phyloP scores from a whole-genome alignment of 1,140 invertebrate genomes.

The Alviniconcha marisindica region DNA sequence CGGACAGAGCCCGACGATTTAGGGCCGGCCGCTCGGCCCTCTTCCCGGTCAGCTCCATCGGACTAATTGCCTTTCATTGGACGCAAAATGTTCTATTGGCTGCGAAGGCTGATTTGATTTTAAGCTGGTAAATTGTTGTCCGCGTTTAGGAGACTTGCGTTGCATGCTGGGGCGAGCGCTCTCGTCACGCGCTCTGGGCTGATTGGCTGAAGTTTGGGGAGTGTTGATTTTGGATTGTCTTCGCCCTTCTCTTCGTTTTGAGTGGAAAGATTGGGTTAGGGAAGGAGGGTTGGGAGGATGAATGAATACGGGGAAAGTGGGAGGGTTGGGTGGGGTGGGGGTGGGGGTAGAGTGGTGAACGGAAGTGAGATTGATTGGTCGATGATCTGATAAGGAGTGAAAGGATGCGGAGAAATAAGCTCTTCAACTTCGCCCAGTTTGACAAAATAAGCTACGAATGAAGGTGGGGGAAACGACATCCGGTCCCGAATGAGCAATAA shows the following conservation, averaged over 20 bases:
- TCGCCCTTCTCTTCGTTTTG: background rate
- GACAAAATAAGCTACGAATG: too few species aligned
- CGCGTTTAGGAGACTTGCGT: conserved; percentile 17
- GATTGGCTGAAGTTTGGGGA: background rate
- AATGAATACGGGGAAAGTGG: background rate
- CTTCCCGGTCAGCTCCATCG: background rate
- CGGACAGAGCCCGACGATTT: background rate
- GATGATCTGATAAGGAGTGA: background rate
- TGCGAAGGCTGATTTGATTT: conserved; percentile 40
- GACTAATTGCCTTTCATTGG: conserved; percentile 39
- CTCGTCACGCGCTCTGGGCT: background rate
- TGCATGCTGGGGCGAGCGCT: background rate
- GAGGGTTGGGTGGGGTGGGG: background rate
- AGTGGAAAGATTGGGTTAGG: background rate
- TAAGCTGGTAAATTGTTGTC: conserved; percentile 42
- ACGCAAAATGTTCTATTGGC: conserved; percentile 30
- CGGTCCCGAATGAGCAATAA: too few species aligned
- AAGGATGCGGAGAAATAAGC: background rate
- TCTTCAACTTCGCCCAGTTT: too few species aligned
- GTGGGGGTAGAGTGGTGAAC: too few species aligned
- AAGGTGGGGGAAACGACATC: too few species aligned
- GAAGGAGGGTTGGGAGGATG: background rate
- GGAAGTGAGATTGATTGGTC: too few species aligned
- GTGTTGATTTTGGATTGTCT: background rate
- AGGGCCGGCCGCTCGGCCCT: background rate